Conservation (phyloP, 2,797 vertebrate species). For the Sebastes iracundus region DNA sequence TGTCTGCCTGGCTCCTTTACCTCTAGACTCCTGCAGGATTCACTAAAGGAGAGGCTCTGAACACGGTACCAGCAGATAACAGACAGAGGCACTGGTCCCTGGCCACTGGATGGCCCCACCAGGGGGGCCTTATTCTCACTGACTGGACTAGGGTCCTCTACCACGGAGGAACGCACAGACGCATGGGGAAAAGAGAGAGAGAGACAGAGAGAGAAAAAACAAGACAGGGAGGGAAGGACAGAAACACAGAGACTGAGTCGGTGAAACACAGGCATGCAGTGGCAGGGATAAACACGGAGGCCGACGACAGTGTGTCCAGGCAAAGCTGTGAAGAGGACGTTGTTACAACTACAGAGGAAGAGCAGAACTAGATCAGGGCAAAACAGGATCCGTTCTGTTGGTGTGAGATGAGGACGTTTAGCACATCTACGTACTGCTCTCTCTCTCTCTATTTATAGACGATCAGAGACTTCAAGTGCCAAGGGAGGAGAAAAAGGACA, state of each 20-base stretch:
- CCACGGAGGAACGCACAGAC: conserved; percentile 77
- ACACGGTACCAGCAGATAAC: conserved; percentile 90
- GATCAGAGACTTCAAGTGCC: conserved; percentile 29
- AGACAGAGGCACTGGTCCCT: conserved; percentile 87
- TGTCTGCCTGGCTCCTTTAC: conserved; percentile 84
- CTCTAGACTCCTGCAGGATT: conserved; percentile 88
- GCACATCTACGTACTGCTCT: conserved; percentile 62
- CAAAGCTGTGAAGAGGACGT: conserved; percentile 78
- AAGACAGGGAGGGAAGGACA: conserved; percentile 73
- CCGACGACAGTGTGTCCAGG: conserved; percentile 65
- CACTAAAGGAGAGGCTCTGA: conserved; percentile 90
- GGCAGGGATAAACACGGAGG: conserved; percentile 65
- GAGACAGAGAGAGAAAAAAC: conserved; percentile 51
- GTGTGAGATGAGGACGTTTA: conserved; percentile 48
- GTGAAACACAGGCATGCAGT: conserved; percentile 80
- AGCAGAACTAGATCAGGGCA: conserved; percentile 66
- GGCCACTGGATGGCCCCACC: conserved; percentile 85
- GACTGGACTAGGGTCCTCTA: conserved; percentile 88
- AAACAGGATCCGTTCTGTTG: conserved; percentile 57
- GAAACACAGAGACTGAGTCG: conserved; percentile 81
- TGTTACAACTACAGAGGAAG: conserved; percentile 68
- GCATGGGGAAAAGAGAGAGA: conserved; percentile 66
- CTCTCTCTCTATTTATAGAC: conserved; percentile 51
- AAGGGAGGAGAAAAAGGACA: conserved; percentile 53
- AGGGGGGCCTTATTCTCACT: conserved; percentile 84